phyloP scores from a whole-genome alignment of 2,797 vertebrate species.

The Numenius phaeopus region DNA sequence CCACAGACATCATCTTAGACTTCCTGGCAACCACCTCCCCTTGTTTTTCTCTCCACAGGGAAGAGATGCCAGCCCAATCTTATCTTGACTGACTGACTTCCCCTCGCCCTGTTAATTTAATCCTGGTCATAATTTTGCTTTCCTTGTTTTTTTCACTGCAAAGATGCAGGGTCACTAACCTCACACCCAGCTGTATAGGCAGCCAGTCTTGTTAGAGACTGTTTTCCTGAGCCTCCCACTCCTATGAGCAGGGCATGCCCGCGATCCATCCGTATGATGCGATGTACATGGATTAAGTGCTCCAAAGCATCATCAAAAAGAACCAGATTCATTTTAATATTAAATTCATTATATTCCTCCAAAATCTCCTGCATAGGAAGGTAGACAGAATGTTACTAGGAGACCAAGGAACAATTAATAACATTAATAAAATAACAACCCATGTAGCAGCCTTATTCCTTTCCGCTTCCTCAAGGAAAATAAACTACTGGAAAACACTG shows the following conservation, averaged over 20 bases:
- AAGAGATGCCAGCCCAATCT: not conserved
- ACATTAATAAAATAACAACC: not conserved
- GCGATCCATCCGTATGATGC: constrained; percentile 89
- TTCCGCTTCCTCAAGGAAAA: not conserved
- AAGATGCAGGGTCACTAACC: constrained; percentile 76
- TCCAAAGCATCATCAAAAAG: constrained; percentile 96
- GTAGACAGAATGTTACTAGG: not conserved
- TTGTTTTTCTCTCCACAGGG: not conserved
- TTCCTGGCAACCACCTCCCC: not conserved
- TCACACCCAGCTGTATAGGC: constrained; percentile 91
- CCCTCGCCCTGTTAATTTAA: not conserved
- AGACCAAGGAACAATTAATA: not conserved
- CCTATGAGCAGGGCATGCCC: constrained; percentile 95
- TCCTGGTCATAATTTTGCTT: not conserved
- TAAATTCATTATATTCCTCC: constrained; percentile 92
- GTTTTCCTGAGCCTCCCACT: constrained; percentile 93
- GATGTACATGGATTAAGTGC: constrained; percentile 91
- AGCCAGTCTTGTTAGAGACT: constrained; percentile 91
- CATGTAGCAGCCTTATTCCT: not conserved
- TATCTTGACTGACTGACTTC: not conserved
- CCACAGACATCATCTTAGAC: not conserved
- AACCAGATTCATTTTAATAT: constrained; percentile 90
- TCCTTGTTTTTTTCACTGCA: not conserved
- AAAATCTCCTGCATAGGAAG: constrained; percentile 88
- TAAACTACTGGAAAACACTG: not conserved